Evolutionary conservation across 2,888 invertebrate species (phyloP).

Genomic region (Volucella inflata): DNA sequence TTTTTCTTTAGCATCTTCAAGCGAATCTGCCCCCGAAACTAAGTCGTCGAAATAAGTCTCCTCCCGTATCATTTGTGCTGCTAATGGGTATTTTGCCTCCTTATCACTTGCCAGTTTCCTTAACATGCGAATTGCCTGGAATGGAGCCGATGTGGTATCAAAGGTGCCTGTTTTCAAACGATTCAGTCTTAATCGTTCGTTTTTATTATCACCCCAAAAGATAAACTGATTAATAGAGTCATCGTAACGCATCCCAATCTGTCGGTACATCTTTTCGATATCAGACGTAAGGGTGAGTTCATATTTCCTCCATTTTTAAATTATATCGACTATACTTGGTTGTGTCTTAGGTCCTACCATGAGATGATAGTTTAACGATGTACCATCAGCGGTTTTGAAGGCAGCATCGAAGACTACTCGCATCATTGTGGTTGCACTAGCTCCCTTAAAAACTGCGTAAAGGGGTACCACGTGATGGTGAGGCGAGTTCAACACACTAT

Average conservation of each 20-base stretch:
- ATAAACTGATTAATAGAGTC: slow-evolving; percentile 32
- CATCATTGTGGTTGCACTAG: slow-evolving; percentile 21
- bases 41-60: slow-evolving; percentile 4
- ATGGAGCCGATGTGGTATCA: slow-evolving; percentile 22
- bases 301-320: too few relatives aligned
- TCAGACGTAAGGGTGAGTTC: slow-evolving; percentile 28
- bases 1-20: too few relatives aligned
- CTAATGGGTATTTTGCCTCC: too few relatives aligned
- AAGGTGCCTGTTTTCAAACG: slow-evolving; percentile 33
- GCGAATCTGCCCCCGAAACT: slow-evolving; percentile 12
- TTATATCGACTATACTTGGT: too few relatives aligned
- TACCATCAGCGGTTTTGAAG: too few relatives aligned
- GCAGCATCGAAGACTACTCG: slow-evolving; percentile 25
- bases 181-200: neutral
- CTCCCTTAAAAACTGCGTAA: slow-evolving; percentile 15
- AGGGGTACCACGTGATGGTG: slow-evolving; percentile 5
- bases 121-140: too few relatives aligned
- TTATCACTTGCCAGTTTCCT: too few relatives aligned
- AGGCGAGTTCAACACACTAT: neutral
- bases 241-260: slow-evolving; percentile 8
- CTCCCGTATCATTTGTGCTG: too few relatives aligned
- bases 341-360: too few relatives aligned
- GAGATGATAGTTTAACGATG: too few relatives aligned
- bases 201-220: slow-evolving; percentile 17
- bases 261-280: slow-evolving; percentile 45